These are phyloP conservation scores for Caenorhabditis briggsae DNA, from an alignment of 1,140 invertebrate species.

Conservation along the genomic window DNA sequence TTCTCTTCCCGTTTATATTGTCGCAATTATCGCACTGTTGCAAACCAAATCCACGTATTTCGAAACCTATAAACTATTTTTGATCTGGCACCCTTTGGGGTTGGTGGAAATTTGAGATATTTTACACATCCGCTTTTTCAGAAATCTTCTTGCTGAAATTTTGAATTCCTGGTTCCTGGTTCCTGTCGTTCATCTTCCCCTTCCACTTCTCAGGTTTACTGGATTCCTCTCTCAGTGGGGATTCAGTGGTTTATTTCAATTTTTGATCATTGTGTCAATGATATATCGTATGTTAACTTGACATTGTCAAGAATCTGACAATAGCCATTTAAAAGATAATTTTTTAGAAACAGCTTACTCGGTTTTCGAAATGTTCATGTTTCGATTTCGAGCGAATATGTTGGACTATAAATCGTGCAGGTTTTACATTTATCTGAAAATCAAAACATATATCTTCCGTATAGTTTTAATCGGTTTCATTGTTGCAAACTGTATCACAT, in stretches of 20 bases:
- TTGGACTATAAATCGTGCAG: not conserved
- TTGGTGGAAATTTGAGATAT: not conserved
- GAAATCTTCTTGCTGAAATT: not conserved
- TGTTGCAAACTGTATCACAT: not conserved
- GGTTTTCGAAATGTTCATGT: slow-evolving; percentile 30
- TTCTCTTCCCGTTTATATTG: not conserved
- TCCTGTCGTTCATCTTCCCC: not conserved
- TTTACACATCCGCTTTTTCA: not conserved
- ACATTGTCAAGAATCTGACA: not conserved
- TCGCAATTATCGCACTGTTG: not conserved
- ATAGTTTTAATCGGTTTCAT: not conserved
- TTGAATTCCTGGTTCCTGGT: not conserved
- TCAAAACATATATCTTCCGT: not conserved
- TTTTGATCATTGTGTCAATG: not conserved
- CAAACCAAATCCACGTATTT: slow-evolving; percentile 2
- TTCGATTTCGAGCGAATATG: not conserved
- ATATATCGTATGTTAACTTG: slow-evolving; percentile 5
- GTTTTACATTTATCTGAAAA: not conserved
- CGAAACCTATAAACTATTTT: slow-evolving; percentile 13
- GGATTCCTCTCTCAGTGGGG: not conserved
- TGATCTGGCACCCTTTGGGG: not conserved
- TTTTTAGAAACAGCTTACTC: slow-evolving; percentile 25
- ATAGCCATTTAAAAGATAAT: no score
- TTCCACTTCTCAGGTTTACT: not conserved
- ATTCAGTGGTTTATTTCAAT: slow-evolving; percentile 9